Evolutionary conservation across 2,888 invertebrate species (phyloP).

Genomic region (Leptinotarsa rubiginosa): DNA sequence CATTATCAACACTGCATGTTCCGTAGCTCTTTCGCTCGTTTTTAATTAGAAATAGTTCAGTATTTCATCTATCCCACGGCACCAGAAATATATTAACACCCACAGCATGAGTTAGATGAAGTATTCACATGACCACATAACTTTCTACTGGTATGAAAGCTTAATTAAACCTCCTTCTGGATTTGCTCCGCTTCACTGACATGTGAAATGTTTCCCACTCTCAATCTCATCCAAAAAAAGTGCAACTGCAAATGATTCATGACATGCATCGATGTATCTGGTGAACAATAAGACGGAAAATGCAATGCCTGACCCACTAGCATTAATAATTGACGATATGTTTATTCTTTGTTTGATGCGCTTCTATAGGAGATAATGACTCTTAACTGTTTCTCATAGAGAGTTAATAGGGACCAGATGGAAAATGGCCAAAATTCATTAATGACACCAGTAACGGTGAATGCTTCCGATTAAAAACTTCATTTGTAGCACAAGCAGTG

Average conservation of each 20-base stretch:
- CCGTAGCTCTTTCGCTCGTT: not conserved
- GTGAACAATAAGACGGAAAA: constrained; percentile 37
- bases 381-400: constrained; percentile 2
- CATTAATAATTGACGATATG: constrained; percentile 34
- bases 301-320: constrained; percentile 36
- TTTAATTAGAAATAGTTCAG: not conserved
- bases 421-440: constrained; percentile 17
- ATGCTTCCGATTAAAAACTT: not conserved
- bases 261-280: constrained; percentile 32
- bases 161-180: constrained; percentile 8
- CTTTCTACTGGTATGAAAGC: constrained; percentile 2
- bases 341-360: constrained; percentile 33
- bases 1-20: too few relatives aligned
- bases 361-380: constrained; percentile 18
- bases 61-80: not conserved
- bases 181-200: constrained; percentile 15
- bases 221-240: constrained; percentile 28
- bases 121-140: constrained; percentile 1
- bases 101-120: not conserved
- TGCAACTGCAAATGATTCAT: constrained; percentile 32
- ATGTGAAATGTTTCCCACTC: constrained; percentile 15
- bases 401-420: constrained; percentile 6
- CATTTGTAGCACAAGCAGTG: not conserved
- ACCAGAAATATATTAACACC: not conserved
- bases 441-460: not conserved